A percentile compares a stretch with the other conserved stretches of the same genome.
Conservation (phyloP, 2,113 vertebrate species). For the Ginglymostoma cirratum region DNA sequence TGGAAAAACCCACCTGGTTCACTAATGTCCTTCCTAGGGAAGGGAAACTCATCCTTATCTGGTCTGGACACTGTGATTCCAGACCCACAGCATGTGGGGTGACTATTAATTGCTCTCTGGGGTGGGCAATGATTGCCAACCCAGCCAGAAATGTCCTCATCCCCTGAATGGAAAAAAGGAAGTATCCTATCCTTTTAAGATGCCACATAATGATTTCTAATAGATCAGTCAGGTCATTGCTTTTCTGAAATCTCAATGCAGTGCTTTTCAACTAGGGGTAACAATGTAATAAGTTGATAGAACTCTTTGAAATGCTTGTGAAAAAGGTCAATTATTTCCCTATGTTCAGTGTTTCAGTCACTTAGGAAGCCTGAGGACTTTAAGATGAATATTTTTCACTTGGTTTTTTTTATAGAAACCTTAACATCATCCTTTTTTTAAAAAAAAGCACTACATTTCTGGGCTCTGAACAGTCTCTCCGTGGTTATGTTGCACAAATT, state of each 20-base stretch:
- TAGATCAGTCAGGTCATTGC: neutral
- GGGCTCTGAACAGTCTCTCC: neutral
- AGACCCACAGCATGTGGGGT: too few species aligned
- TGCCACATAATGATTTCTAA: neutral
- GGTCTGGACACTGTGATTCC: too few species aligned
- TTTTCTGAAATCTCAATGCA: neutral
- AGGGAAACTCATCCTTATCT: too few species aligned
- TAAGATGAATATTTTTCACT: neutral
- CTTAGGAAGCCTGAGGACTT: neutral
- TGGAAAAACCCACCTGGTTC: too few species aligned
- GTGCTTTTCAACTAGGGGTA: neutral
- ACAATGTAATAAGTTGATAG: neutral
- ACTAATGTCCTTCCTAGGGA: too few species aligned
- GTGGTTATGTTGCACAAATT: neutral
- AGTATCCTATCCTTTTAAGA: neutral
- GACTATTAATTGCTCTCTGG: too few species aligned
- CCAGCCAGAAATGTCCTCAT: too few species aligned
- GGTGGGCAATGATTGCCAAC: too few species aligned
- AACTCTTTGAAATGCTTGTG: neutral
- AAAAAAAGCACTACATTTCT: neutral
- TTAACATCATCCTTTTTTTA: neutral
- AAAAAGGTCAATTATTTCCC: neutral
- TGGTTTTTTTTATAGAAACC: neutral
- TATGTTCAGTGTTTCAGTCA: neutral
- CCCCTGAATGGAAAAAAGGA: too few species aligned